Evolutionary conservation across 2,797 vertebrate genomes (phyloP).

Genomic region (Valencia hispanica): DNA sequence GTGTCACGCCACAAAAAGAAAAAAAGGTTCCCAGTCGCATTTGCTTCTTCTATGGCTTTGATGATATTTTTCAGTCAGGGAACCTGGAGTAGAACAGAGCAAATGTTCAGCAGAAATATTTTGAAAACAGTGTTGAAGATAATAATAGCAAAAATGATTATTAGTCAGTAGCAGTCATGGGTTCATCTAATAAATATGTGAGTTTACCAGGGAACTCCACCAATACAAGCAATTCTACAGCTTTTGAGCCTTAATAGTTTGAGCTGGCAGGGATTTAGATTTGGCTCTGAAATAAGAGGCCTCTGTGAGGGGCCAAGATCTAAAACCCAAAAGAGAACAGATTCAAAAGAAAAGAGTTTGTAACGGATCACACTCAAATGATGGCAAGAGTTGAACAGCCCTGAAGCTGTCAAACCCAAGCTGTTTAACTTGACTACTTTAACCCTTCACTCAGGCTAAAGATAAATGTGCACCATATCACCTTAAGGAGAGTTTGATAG

Average conservation of each 20-base stretch:
- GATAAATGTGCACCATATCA: constrained; percentile 1
- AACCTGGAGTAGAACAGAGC: constrained; percentile 69
- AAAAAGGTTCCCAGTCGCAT: constrained; percentile 77
- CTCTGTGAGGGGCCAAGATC: constrained; percentile 45
- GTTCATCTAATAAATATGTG: constrained; percentile 41
- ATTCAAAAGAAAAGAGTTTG: constrained; percentile 41
- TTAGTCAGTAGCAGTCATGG: constrained; percentile 22
- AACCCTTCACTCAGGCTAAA: constrained; percentile 1
- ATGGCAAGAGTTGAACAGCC: constrained; percentile 46
- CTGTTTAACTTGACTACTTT: constrained; percentile 23
- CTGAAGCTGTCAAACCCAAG: constrained; percentile 21
- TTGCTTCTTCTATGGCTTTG: constrained; percentile 78
- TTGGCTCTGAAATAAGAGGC: constrained; percentile 42
- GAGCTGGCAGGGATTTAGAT: constrained; percentile 43
- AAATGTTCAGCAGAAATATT: constrained; percentile 71
- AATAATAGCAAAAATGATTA: constrained; percentile 59
- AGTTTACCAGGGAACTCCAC: constrained; percentile 35
- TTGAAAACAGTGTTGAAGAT: constrained; percentile 58
- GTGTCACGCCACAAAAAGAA: constrained; percentile 80
- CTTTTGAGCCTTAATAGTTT: constrained; percentile 49
- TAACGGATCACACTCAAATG: constrained; percentile 41
- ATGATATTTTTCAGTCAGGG: constrained; percentile 70
- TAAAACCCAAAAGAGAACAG: constrained; percentile 40
- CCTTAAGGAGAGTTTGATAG: neutral
- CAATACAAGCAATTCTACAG: constrained; percentile 18